phyloP scores from a whole-genome alignment of 2,888 invertebrate species.

The Drosophila eohydei region DNA sequence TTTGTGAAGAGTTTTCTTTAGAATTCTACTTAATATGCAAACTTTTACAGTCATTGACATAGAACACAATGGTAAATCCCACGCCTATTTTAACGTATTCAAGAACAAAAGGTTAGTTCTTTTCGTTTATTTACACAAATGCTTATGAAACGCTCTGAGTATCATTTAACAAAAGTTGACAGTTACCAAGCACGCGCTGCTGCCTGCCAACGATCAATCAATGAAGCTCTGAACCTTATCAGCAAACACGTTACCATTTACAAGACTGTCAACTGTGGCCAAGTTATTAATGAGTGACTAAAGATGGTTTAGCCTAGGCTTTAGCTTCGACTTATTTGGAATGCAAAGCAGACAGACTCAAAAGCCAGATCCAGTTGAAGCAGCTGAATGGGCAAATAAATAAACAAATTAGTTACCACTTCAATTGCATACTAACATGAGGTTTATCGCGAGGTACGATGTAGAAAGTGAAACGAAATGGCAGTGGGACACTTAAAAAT shows the following conservation, averaged over 20 bases:
- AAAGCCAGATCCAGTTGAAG: conserved; percentile 13
- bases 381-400: conserved; percentile 16
- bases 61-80: conserved; percentile 1
- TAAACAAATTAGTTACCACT: conserved; percentile 43
- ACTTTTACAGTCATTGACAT: background rate
- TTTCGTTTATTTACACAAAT: conserved; percentile 10
- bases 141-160: conserved; percentile 9
- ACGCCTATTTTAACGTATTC: conserved; percentile 4
- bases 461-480: conserved; percentile 12
- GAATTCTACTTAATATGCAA: conserved; percentile 8
- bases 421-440: conserved; percentile 25
- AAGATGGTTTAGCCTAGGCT: conserved; percentile 8
- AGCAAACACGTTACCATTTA: conserved; percentile 33
- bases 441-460: background rate
- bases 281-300: conserved; percentile 43
- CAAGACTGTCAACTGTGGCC: conserved; percentile 41
- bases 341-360: conserved; percentile 31
- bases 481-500: conserved; percentile 33
- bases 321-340: conserved; percentile 9
- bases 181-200: conserved; percentile 39
- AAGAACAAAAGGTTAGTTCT: too few relatives aligned
- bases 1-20: background rate
- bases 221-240: conserved; percentile 32
- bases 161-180: conserved; percentile 47
- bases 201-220: conserved; percentile 46